Evolutionary conservation across 2,797 vertebrate genomes (phyloP), one percentile per base, ranked within the genome.

Genomic region (Danio choprae): DNA sequence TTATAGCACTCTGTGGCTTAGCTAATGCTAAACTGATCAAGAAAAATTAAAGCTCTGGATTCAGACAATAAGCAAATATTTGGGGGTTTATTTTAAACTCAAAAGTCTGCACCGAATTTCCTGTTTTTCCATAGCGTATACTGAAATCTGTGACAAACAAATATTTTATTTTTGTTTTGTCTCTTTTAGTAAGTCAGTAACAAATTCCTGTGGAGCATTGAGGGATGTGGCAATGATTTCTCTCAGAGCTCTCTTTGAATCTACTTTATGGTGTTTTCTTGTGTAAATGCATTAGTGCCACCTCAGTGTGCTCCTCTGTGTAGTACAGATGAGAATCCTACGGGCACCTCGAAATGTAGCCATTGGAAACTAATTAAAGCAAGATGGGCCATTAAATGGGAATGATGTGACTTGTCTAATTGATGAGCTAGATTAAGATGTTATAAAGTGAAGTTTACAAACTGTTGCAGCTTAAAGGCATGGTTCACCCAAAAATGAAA

Each of bases 311-410:
- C 5, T 58, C 69, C 9, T 55, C 4, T 72, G 4, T 55, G 51
- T 43, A 20, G 12, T 50, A 56, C 56, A 50, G 20, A 43, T 4
- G 4, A 71, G 18, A 56, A 56, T 56, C 69, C 18, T 6, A 11
- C 18, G 10, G 69, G n/a, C n/a, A 71, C 22, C 48, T 53, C 16
- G 58, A 58, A 56, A 10, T 67, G 43, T 76, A 70, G 65, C 48
- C 6, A 4, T n/a, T 18, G 40, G 29, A 67, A 10, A 53, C 6
- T 20, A 48, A 71, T 29, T 29, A 40, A 62, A 48, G 10, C 40
- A 65, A 76, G 71, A 65, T 60, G 15, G 18, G 40, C 36, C 62
- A 56, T 60, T 79, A 77, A 81, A 62, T 81, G 44, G 63, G 29
- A 84, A 43, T 18, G 50, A 77, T 64, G 72, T 70, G 50, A 68